Conservation (phyloP, 2,113 vertebrate genomes). For the Equus przewalskii region DNA sequence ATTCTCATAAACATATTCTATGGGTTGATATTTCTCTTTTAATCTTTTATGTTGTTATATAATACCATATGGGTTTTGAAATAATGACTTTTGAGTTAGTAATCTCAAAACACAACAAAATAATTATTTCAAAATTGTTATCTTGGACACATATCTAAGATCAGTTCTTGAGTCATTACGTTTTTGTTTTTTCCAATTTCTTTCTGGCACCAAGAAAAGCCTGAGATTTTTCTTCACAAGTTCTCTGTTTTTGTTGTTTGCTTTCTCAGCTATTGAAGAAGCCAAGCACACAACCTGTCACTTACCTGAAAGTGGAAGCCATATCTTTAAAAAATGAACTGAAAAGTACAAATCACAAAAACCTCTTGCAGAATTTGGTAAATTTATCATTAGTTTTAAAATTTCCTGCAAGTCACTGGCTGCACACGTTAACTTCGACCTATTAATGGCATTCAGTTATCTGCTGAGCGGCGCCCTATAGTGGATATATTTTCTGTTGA, state of each 20-base stretch:
- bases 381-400: background rate
- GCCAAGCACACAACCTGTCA: background rate
- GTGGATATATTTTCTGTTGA: background rate
- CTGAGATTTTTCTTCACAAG: background rate
- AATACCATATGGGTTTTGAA: background rate
- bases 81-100: slow-evolving; percentile 47
- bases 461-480: background rate
- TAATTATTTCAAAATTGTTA: background rate
- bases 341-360: background rate
- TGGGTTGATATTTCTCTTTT: slow-evolving; percentile 42
- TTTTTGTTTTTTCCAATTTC: background rate
- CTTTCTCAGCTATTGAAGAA: slow-evolving; percentile 46
- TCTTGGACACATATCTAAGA: slow-evolving; percentile 3
- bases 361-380: background rate
- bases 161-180: background rate
- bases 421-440: background rate
- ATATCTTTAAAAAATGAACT: background rate
- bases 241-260: background rate
- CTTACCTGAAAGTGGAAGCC: background rate
- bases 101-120: background rate
- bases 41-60: background rate
- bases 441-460: background rate
- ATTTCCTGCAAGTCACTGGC: background rate
- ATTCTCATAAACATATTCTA: background rate
- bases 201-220: background rate